Conservation (phyloP, 2,797 vertebrate species). For the Peromyscus nudipes region DNA sequence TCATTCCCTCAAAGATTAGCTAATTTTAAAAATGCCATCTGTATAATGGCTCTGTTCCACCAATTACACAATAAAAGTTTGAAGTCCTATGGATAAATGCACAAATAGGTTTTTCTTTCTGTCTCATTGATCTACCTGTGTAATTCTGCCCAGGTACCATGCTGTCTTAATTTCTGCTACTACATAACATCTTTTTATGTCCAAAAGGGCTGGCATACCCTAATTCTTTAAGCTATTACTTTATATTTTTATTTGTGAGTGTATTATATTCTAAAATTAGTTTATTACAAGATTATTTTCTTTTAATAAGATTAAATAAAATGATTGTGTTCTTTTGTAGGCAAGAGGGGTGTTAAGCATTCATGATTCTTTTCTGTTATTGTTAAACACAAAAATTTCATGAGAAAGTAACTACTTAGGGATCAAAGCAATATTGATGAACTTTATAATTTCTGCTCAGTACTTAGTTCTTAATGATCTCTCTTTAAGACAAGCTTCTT, state of each 20-base stretch:
- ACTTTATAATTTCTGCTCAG: background rate
- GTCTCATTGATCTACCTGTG: background rate
- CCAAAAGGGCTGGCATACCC: background rate
- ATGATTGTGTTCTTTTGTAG: background rate
- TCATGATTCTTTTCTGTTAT: background rate
- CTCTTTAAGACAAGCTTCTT: background rate
- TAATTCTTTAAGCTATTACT: constrained; percentile 7
- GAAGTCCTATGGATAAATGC: background rate
- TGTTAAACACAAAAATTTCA: background rate
- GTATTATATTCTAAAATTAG: background rate
- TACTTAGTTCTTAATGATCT: background rate
- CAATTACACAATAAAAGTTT: background rate
- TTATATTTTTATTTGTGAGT: background rate
- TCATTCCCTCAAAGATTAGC: constrained; percentile 24
- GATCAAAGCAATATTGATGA: background rate
- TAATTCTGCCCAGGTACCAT: background rate
- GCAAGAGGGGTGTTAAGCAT: background rate
- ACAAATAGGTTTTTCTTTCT: background rate
- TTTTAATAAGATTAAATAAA: background rate
- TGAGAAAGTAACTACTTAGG: background rate
- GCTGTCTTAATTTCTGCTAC: background rate
- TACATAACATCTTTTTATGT: background rate
- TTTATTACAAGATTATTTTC: background rate
- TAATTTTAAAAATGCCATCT: constrained; percentile 32
- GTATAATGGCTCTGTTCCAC: background rate